Percentiles rank a stretch among this genome's conserved stretches.
These are phyloP conservation scores for Dufourea novaeangliae DNA, from an alignment of 1,140 invertebrate genomes.

Conservation along the genomic window DNA sequence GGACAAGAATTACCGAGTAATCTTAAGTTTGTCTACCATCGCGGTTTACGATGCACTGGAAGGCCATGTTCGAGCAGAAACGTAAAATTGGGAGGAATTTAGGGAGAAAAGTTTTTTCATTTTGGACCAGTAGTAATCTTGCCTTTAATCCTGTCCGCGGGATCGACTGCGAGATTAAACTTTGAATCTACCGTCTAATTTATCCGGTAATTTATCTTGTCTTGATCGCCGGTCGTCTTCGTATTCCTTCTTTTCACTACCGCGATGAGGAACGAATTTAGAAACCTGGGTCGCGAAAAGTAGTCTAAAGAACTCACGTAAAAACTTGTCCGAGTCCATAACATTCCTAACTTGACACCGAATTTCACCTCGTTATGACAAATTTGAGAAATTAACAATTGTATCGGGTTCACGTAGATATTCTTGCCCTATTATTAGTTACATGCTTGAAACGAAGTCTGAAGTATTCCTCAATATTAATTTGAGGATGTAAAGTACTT, in stretches of 20 bases:
- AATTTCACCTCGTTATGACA: too few species aligned
- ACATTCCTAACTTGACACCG: too few species aligned
- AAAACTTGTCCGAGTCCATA: too few species aligned
- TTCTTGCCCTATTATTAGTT: too few species aligned
- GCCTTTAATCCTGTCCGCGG: not conserved
- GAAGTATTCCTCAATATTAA: too few species aligned
- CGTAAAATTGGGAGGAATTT: slow-evolving; percentile 13
- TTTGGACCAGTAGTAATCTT: slow-evolving; percentile 3
- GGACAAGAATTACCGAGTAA: not conserved
- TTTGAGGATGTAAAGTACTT: too few species aligned
- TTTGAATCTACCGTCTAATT: not conserved
- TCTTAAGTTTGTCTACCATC: slow-evolving; percentile 8
- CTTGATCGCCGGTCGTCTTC: not conserved
- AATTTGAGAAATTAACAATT: too few species aligned
- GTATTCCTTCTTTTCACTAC: not conserved
- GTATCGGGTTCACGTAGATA: too few species aligned
- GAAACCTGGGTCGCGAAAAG: not conserved
- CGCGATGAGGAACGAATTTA: not conserved
- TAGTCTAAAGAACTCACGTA: not conserved
- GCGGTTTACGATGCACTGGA: slow-evolving; percentile 18
- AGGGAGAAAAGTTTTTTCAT: slow-evolving; percentile 30
- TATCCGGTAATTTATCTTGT: slow-evolving; percentile 15
- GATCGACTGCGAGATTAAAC: slow-evolving; percentile 7
- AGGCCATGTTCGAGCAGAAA: not conserved
- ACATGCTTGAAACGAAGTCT: too few species aligned